Percentiles rank a stretch among this genome's conserved stretches.
phyloP scores from a whole-genome alignment of 2,888 invertebrate genomes.

The Acanthacorydalis orientalis region DNA sequence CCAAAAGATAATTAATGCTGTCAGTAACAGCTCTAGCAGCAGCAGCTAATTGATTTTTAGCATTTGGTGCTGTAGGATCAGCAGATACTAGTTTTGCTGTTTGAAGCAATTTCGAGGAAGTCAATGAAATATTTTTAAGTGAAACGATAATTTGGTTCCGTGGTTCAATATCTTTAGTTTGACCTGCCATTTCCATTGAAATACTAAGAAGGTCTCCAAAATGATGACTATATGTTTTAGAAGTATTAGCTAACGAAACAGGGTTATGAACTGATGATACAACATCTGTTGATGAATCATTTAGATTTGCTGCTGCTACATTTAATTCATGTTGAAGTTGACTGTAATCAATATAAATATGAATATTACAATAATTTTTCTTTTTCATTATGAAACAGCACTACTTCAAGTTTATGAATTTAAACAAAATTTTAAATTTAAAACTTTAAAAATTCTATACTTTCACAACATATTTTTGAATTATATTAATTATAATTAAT shows the following conservation, averaged over 20 bases:
- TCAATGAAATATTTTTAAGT: constrained; percentile 72
- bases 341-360: constrained; percentile 21
- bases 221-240: constrained; percentile 61
- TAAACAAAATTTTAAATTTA: no score
- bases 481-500: no score
- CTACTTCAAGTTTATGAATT: no score
- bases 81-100: constrained; percentile 82
- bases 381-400: background rate
- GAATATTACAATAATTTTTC: background rate
- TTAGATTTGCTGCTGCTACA: constrained; percentile 67
- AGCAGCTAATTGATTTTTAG: constrained; percentile 73
- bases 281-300: constrained; percentile 68
- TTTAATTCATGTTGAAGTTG: constrained; percentile 77
- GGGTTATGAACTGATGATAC: constrained; percentile 60
- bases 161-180: constrained; percentile 55
- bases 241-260: constrained; percentile 50
- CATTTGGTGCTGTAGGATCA: constrained; percentile 78
- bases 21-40: constrained; percentile 85
- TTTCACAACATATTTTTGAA: no score
- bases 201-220: constrained; percentile 63
- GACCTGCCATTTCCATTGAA: constrained; percentile 74
- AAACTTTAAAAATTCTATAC: no score
- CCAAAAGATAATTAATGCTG: constrained; percentile 78
- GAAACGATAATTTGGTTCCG: constrained; percentile 72
- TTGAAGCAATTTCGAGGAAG: constrained; percentile 68